A percentile compares a stretch with the other conserved stretches of the same genome.
Conservation (phyloP, 92 coral and sea anemone species). For the Zoanthus gigantus region DNA sequence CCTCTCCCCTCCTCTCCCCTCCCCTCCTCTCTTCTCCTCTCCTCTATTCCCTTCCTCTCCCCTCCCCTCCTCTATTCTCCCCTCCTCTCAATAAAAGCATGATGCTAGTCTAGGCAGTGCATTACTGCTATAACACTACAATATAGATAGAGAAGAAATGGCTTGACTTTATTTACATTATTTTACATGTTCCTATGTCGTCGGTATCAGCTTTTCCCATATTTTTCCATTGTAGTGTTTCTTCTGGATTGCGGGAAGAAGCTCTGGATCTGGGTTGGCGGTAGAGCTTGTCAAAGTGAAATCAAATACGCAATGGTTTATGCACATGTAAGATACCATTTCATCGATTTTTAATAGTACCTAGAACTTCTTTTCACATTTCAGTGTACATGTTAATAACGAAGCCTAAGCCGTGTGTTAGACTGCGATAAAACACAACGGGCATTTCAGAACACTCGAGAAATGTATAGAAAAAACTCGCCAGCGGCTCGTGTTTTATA, state of each 20-base stretch:
- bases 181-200: too few relatives aligned
- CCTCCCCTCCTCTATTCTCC: neutral
- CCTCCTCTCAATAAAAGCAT: neutral
- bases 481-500: too few relatives aligned
- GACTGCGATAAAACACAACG: too few relatives aligned
- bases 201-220: too few relatives aligned
- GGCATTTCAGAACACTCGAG: too few relatives aligned
- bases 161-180: too few relatives aligned
- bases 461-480: neutral
- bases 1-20: neutral
- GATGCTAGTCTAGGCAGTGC: neutral
- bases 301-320: neutral
- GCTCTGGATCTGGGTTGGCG: slow-evolving; percentile 38
- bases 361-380: too few relatives aligned
- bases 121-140: neutral
- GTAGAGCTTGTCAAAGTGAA: neutral
- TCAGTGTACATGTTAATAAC: too few relatives aligned
- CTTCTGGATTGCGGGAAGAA: slow-evolving; percentile 39
- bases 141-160: too few relatives aligned
- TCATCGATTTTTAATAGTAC: too few relatives aligned
- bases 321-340: slow-evolving; percentile 8
- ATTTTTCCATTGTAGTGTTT: neutral
- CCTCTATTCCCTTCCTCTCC: neutral
- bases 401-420: too few relatives aligned
- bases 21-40: neutral